phyloP scores from a whole-genome alignment of 2,888 invertebrate genomes.

The Leptopilina drosophilae region DNA sequence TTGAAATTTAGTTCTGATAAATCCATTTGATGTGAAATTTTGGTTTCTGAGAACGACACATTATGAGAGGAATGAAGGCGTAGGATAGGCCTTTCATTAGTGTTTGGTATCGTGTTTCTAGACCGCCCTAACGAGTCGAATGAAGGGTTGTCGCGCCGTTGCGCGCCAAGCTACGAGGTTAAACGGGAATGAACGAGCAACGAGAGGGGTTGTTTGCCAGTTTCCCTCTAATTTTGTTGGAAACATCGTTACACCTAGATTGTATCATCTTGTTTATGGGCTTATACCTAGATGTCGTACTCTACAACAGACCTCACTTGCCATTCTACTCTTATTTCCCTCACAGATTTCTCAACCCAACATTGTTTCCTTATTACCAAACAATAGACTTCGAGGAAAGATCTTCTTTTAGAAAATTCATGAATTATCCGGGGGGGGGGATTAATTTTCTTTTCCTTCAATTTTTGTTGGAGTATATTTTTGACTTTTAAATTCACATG shows the following conservation, averaged over 20 bases:
- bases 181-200: slow-evolving; percentile 68
- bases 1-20: background rate
- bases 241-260: slow-evolving; percentile 72
- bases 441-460: too few species aligned
- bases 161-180: slow-evolving; percentile 59
- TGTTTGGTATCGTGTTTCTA: slow-evolving; percentile 70
- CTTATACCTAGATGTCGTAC: slow-evolving; percentile 67
- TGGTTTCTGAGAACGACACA: slow-evolving; percentile 15
- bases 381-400: too few species aligned
- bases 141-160: slow-evolving; percentile 70
- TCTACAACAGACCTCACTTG: slow-evolving; percentile 46
- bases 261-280: slow-evolving; percentile 72
- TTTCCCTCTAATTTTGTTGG: slow-evolving; percentile 73
- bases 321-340: slow-evolving; percentile 18
- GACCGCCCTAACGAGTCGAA: slow-evolving; percentile 71
- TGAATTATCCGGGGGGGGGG: too few species aligned
- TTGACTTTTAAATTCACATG: too few species aligned
- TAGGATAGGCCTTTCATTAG: slow-evolving; percentile 72
- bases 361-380: background rate
- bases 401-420: too few species aligned
- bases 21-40: background rate
- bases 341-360: background rate
- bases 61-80: slow-evolving; percentile 60
- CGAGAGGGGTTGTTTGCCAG: slow-evolving; percentile 71
- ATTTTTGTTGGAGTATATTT: too few species aligned